phyloP scores from a whole-genome alignment of 2,888 invertebrate genomes.

The Temnothorax rugatulus region DNA sequence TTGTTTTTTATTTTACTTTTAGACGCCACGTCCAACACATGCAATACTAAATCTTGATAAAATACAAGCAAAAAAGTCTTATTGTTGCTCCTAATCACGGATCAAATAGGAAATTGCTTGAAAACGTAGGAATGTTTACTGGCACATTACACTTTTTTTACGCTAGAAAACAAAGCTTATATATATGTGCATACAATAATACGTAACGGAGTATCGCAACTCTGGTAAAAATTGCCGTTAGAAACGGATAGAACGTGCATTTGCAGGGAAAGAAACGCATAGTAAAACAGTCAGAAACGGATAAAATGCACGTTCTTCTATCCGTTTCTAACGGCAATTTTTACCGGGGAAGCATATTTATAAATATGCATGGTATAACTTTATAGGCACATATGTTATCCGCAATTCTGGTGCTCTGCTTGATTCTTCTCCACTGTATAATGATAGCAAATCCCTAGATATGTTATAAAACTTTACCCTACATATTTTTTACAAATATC shows the following conservation, averaged over 20 bases:
- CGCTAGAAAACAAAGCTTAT: no score
- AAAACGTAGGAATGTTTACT: not conserved
- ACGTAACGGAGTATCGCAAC: no score
- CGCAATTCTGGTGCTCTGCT: not conserved
- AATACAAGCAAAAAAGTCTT: not conserved
- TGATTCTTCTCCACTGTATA: not conserved
- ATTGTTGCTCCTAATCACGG: constrained; percentile 3
- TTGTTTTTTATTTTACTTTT: not conserved
- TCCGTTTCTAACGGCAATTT: no score
- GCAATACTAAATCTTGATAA: constrained; percentile 20
- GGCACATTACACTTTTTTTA: no score
- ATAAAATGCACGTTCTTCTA: no score
- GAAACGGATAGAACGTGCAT: no score
- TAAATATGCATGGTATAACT: no score
- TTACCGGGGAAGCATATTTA: no score
- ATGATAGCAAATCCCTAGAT: not conserved
- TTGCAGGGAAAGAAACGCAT: no score
- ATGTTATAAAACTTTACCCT: not conserved
- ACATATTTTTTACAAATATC: not conserved
- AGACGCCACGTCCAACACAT: not conserved
- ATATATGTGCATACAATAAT: no score
- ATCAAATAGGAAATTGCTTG: not conserved
- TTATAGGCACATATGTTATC: not conserved
- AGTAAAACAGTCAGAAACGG: no score
- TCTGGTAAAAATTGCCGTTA: no score